phyloP scores from a whole-genome alignment of 2,888 invertebrate species.

The Epinotia brunnichana region DNA sequence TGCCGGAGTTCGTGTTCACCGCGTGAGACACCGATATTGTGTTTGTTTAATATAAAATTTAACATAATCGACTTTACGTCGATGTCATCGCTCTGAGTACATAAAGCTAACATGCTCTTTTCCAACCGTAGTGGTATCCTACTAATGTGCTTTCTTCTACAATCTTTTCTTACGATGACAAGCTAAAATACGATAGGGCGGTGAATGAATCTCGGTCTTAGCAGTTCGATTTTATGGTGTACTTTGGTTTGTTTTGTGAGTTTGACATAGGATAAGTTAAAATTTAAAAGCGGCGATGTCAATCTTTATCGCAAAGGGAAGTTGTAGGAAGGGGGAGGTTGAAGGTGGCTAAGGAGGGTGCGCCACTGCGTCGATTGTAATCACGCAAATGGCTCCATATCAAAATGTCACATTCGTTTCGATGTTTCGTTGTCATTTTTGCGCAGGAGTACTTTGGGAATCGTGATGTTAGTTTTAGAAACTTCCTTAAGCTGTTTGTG shows the following conservation, averaged over 20 bases:
- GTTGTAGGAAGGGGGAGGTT: constrained; percentile 69
- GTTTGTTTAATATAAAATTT: constrained; percentile 77
- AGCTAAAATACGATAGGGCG: constrained; percentile 64
- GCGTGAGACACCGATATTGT: constrained; percentile 63
- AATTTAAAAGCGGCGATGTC: constrained; percentile 77
- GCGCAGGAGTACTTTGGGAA: constrained; percentile 56
- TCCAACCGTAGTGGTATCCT: constrained; percentile 77
- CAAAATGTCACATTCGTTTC: constrained; percentile 81
- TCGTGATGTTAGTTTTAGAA: constrained; percentile 47
- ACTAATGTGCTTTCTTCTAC: constrained; percentile 81
- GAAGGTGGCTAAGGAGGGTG: constrained; percentile 69
- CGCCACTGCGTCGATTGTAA: constrained; percentile 82
- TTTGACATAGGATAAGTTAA: constrained; percentile 76
- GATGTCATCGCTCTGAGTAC: constrained; percentile 65
- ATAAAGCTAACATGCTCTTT: constrained; percentile 76
- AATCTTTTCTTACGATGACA: constrained; percentile 82
- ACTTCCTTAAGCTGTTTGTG: constrained; percentile 25
- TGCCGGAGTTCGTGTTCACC: constrained; percentile 51
- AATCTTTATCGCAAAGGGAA: constrained; percentile 82
- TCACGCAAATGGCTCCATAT: constrained; percentile 82
- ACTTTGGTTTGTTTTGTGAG: constrained; percentile 57
- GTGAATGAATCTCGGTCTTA: constrained; percentile 61
- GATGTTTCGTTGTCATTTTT: constrained; percentile 73
- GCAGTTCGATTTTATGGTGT: constrained; percentile 55
- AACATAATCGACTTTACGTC: constrained; percentile 73